Conservation (phyloP, 2,797 vertebrate species). For the Sarcophilus harrisii region DNA sequence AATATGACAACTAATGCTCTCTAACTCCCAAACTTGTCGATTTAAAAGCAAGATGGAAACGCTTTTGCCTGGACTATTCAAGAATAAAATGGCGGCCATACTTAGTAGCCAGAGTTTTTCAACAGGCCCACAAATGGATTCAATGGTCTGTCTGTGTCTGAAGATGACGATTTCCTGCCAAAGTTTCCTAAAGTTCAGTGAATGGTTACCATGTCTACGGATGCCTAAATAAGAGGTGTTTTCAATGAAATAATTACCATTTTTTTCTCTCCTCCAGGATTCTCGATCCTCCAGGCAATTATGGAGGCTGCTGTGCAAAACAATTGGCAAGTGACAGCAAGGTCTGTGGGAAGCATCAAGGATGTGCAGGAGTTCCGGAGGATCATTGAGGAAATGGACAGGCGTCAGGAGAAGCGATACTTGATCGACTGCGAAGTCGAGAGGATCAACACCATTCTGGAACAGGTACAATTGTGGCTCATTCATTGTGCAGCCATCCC, state of each 20-base stretch:
- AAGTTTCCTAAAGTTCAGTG: constrained; percentile 41
- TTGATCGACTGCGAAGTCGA: constrained; percentile 98
- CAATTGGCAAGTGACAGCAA: constrained; percentile 99
- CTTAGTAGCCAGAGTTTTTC: constrained; percentile 38
- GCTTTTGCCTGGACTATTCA: constrained; percentile 31
- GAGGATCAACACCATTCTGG: constrained; percentile 98
- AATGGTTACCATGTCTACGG: constrained; percentile 51
- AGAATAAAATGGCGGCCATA: constrained; percentile 31
- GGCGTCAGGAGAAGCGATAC: constrained; percentile 97
- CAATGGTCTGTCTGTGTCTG: constrained; percentile 11
- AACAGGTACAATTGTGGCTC: constrained; percentile 90
- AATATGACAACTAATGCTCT: neutral
- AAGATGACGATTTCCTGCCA: neutral
- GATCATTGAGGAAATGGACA: constrained; percentile 99
- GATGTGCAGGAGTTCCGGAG: constrained; percentile 96
- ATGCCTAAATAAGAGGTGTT: constrained; percentile 37
- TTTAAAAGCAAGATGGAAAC: constrained; percentile 49
- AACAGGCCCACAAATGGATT: constrained; percentile 24
- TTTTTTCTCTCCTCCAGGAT: constrained; percentile 87
- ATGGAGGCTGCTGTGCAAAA: constrained; percentile 99
- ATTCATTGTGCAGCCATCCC: constrained; percentile 18
- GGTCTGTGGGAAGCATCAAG: constrained; percentile 96
- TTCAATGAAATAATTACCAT: constrained; percentile 50
- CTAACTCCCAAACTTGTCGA: constrained; percentile 38
- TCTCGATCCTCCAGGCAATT: constrained; percentile 98